Evolutionary conservation across 2,113 vertebrate species (phyloP).

Genomic region (Odocoileus virginianus): DNA sequence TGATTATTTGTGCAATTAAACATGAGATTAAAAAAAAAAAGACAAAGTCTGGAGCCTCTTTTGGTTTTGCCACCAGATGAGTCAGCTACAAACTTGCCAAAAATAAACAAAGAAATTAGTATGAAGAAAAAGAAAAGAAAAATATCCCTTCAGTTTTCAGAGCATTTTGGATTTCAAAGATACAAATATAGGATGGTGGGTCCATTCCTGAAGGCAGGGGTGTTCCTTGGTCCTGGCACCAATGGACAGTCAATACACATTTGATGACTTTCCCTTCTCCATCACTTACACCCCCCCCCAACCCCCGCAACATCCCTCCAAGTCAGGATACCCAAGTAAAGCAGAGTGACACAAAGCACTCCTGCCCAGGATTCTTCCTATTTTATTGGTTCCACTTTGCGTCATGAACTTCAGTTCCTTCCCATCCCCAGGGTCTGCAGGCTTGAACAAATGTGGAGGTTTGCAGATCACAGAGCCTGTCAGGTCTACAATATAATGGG

Average conservation of each 20-base stretch:
- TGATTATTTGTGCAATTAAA: neutral
- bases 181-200: neutral
- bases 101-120: neutral
- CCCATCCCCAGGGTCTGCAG: neutral
- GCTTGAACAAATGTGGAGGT: neutral
- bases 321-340: neutral
- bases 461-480: constrained; percentile 61
- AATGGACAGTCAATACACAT: neutral
- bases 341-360: neutral
- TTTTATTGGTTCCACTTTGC: neutral
- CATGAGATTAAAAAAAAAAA: neutral
- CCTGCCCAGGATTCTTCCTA: neutral
- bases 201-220: neutral
- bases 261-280: neutral
- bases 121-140: neutral
- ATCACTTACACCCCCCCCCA: rapidly evolving
- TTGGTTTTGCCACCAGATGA: neutral
- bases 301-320: neutral
- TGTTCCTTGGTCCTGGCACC: neutral
- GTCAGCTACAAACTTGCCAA: neutral
- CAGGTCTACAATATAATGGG: constrained; percentile 67
- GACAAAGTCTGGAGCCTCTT: neutral
- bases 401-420: neutral
- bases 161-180: neutral
- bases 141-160: neutral